phyloP scores from a whole-genome alignment of 2,113 vertebrate species.

The Siniperca chuatsi region DNA sequence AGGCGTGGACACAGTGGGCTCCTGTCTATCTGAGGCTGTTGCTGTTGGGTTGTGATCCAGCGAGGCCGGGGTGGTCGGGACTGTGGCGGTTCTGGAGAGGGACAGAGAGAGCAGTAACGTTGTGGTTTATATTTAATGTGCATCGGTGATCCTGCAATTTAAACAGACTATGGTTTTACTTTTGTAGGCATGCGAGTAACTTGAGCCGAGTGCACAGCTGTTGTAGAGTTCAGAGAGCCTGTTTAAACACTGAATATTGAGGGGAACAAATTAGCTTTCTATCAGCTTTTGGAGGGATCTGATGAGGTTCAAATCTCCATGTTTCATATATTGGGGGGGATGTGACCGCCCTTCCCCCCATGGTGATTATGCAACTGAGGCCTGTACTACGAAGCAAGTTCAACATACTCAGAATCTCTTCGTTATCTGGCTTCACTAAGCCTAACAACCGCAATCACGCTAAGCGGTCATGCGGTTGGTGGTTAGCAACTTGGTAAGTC shows the following conservation, averaged over 20 bases:
- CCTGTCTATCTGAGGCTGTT: slow-evolving; percentile 92
- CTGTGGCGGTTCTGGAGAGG: slow-evolving; percentile 92
- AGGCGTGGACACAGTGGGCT: slow-evolving; percentile 57
- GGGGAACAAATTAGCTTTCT: neutral
- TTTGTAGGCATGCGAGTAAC: too few relatives aligned
- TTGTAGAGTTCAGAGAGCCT: neutral
- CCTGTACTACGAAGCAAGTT: too few relatives aligned
- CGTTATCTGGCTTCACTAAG: too few relatives aligned
- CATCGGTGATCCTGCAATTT: neutral
- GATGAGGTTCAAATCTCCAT: neutral
- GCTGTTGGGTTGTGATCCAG: slow-evolving; percentile 95
- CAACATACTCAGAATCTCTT: too few relatives aligned
- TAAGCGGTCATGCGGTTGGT: too few relatives aligned
- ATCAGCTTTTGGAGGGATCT: neutral
- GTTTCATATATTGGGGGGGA: too few relatives aligned
- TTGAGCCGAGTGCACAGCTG: neutral
- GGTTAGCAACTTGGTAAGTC: too few relatives aligned
- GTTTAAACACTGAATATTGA: too few relatives aligned
- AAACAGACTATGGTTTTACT: too few relatives aligned
- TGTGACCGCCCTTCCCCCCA: too few relatives aligned
- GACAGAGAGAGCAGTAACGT: slow-evolving; percentile 1
- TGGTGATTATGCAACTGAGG: too few relatives aligned
- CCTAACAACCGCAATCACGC: too few relatives aligned
- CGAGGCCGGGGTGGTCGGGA: slow-evolving; percentile 93
- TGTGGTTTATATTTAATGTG: neutral